Percentiles rank a stretch among this genome's conserved stretches.
Evolutionary conservation across 2,113 vertebrate species (phyloP).

Genomic region (cattle (Bos taurus)): ARS-UCD2.0 NC_037356.1:23881501-23882000

Average conservation of each 20-base stretch:
- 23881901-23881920: too few relatives aligned
- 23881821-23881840: too few relatives aligned
- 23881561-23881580: neutral
- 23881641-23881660: neutral
- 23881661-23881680: neutral
- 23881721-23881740: neutral
- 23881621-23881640: neutral
- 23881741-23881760: neutral
- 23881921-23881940: too few relatives aligned
- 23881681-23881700: neutral
- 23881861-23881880: too few relatives aligned
- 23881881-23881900: too few relatives aligned
- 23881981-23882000: too few relatives aligned
- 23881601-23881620: neutral
- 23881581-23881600: neutral
- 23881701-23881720: neutral
- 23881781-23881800: neutral
- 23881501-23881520: neutral
- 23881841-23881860: too few relatives aligned
- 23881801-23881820: neutral
- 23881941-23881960: too few relatives aligned
- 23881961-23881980: too few relatives aligned
- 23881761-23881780: neutral
- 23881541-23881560: neutral
- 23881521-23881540: neutral